phyloP scores from a whole-genome alignment of 2,113 vertebrate genomes.

The Hylia prasina region DNA sequence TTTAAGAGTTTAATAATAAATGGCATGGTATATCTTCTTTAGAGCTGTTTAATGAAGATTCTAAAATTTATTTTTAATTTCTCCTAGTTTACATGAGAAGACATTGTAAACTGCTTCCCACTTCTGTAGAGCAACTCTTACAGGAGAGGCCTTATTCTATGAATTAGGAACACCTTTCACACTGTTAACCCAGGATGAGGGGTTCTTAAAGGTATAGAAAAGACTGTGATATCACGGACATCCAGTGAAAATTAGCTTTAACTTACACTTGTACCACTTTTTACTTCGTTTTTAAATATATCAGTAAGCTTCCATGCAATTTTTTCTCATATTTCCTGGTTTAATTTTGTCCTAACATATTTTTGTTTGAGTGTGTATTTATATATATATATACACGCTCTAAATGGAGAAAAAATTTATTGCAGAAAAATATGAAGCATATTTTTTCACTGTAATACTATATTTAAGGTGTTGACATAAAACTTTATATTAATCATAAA shows the following conservation, averaged over 20 bases:
- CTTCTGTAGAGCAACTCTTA: background rate
- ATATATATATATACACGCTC: background rate
- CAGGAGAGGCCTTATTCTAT: background rate
- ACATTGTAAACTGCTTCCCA: background rate
- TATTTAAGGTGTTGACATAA: background rate
- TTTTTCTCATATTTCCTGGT: background rate
- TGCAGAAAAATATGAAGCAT: background rate
- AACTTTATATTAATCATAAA: background rate
- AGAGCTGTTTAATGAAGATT: background rate
- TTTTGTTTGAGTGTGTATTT: background rate
- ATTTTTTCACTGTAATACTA: background rate
- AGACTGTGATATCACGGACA: background rate
- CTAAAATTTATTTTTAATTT: background rate
- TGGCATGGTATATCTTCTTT: background rate
- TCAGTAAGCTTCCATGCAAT: background rate
- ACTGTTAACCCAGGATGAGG: background rate
- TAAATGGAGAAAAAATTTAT: background rate
- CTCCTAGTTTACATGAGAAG: background rate
- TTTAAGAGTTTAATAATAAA: background rate
- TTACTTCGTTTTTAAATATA: background rate
- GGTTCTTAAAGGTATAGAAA: background rate
- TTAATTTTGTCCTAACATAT: background rate
- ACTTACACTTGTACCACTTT: background rate
- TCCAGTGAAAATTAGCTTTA: background rate
- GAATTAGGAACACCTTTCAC: background rate